A percentile compares a stretch with the other conserved stretches of the same genome.
phyloP scores from a whole-genome alignment of 1,140 invertebrate genomes.

The Lepidurus couesii region DNA sequence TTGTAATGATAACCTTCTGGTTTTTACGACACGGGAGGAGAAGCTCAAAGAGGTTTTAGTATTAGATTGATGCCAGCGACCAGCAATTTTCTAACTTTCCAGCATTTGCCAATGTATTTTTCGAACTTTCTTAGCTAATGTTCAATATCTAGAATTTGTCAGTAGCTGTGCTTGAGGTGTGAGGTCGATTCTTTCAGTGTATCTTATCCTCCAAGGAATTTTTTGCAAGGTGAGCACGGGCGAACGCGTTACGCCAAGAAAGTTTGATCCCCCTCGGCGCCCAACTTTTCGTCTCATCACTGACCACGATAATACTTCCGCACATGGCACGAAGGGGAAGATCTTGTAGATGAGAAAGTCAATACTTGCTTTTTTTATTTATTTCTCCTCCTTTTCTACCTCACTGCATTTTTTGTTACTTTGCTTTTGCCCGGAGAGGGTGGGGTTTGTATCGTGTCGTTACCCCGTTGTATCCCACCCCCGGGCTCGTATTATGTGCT shows the following conservation, averaged over 20 bases:
- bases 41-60: not conserved
- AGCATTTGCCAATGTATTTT: no score
- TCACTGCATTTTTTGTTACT: not conserved
- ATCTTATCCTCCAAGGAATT: not conserved
- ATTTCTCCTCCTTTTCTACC: not conserved
- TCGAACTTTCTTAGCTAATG: no score
- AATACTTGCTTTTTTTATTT: not conserved
- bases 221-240: not conserved
- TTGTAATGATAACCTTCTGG: not conserved
- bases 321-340: constrained; percentile 7
- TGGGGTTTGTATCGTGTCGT: not conserved
- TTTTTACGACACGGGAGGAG: not conserved
- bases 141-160: not conserved
- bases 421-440: not conserved
- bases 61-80: not conserved
- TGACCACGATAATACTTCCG: constrained; percentile 15
- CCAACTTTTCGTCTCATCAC: not conserved
- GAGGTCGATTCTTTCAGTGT: not conserved
- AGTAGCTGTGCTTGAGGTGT: not conserved
- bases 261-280: not conserved
- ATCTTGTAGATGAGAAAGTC: constrained; percentile 13
- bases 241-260: not conserved
- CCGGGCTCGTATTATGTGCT: not conserved
- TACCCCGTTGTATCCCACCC: not conserved
- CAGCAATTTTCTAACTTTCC: not conserved